Evolutionary conservation across 1,140 invertebrate genomes (phyloP).

Genomic region (Phthorimaea operculella): DNA sequence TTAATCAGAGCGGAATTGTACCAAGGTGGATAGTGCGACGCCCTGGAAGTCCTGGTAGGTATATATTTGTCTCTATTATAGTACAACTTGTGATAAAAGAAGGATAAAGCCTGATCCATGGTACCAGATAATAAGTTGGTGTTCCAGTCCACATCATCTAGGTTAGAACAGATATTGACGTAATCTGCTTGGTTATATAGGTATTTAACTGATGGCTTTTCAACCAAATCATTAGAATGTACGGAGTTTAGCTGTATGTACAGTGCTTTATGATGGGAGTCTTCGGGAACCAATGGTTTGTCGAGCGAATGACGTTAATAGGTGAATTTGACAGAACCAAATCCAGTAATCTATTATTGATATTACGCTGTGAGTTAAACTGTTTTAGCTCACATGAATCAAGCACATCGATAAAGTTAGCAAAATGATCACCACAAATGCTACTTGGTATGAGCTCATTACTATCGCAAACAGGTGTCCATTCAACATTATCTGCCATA

Average conservation of each 20-base stretch:
- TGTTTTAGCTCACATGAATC: not conserved
- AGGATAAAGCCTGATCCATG: constrained; percentile 6
- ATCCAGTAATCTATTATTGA: constrained; percentile 12
- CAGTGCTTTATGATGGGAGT: constrained; percentile 9
- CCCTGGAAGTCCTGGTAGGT: constrained; percentile 9
- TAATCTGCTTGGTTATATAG: constrained; percentile 12
- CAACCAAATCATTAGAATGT: not conserved
- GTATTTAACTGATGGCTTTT: constrained; percentile 3
- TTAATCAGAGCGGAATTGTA: constrained; percentile 15
- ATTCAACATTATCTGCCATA: not conserved
- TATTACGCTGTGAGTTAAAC: not conserved
- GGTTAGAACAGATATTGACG: constrained; percentile 5
- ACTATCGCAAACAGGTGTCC: not conserved
- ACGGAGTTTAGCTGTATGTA: constrained; percentile 5
- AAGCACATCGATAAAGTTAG: not conserved
- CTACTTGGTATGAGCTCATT: not conserved
- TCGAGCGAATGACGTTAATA: constrained; percentile 2
- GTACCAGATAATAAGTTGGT: not conserved
- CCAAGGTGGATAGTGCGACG: constrained; percentile 14
- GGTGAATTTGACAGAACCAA: constrained; percentile 13
- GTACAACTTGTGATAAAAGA: constrained; percentile 16
- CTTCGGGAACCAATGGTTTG: constrained; percentile 9
- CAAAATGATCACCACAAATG: not conserved
- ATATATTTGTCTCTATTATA: constrained; percentile 13
- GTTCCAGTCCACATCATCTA: constrained; percentile 16